Evolutionary conservation across 2,888 invertebrate genomes (phyloP).

Genomic region (Pherbina coryleti): DNA sequence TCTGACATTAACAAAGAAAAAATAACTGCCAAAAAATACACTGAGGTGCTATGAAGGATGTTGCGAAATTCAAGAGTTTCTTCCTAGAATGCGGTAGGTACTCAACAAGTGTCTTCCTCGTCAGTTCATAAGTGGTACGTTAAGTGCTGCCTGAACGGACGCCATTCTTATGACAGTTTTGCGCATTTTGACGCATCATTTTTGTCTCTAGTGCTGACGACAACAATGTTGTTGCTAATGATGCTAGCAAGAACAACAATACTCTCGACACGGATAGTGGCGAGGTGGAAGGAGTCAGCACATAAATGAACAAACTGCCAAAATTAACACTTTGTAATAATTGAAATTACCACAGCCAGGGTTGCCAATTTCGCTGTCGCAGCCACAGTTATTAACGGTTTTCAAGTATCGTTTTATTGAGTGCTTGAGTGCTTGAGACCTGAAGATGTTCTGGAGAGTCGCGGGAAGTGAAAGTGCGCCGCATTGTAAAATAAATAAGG

Average conservation of each 20-base stretch:
- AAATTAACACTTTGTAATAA: constrained; percentile 32
- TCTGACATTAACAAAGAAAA: too few species aligned
- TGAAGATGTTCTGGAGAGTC: not conserved
- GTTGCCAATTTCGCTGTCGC: not conserved
- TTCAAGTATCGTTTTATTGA: constrained; percentile 24
- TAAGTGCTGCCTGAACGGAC: not conserved
- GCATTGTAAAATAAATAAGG: not conserved
- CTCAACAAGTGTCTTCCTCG: constrained; percentile 11
- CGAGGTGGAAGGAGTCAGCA: not conserved
- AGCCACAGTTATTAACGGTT: constrained; percentile 20
- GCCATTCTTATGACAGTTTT: constrained; percentile 17
- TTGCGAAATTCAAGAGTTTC: not conserved
- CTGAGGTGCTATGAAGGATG: not conserved
- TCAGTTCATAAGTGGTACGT: constrained; percentile 3
- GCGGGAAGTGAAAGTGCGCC: not conserved
- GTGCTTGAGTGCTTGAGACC: not conserved
- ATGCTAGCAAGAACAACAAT: constrained; percentile 1
- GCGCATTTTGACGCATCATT: constrained; percentile 25
- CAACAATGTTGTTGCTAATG: constrained; percentile 11
- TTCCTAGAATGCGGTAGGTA: not conserved
- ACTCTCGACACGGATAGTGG: not conserved
- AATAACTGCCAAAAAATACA: not conserved
- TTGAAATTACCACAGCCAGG: constrained; percentile 22
- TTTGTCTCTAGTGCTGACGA: constrained; percentile 12
- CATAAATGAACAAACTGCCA: constrained; percentile 8